Evolutionary conservation across 1,140 invertebrate species (phyloP).

Genomic region (Drosophila sp.): DNA sequence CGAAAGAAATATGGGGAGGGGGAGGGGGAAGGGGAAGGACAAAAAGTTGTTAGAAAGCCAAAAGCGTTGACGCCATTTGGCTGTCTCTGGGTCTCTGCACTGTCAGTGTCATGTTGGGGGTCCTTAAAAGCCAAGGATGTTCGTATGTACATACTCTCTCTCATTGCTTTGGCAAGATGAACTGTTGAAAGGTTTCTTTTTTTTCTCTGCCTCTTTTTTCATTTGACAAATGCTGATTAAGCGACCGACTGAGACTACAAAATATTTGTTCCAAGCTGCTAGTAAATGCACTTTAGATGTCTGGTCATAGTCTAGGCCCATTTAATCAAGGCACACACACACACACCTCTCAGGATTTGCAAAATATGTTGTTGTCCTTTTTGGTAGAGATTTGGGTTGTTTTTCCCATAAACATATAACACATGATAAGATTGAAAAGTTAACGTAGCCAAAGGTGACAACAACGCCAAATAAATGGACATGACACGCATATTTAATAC

Average conservation of each 20-base stretch:
- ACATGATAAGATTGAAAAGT: slow-evolving; percentile 56
- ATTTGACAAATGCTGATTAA: slow-evolving; percentile 68
- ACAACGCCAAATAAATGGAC: slow-evolving; percentile 67
- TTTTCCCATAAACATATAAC: slow-evolving; percentile 15
- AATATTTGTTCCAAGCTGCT: slow-evolving; percentile 34
- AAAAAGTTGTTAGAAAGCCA: slow-evolving; percentile 35
- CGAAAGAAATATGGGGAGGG: neutral
- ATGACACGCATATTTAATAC: slow-evolving; percentile 77
- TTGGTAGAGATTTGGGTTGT: slow-evolving; percentile 36
- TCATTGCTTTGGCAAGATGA: slow-evolving; percentile 6
- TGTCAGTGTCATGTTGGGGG: slow-evolving; percentile 44
- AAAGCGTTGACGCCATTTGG: slow-evolving; percentile 57
- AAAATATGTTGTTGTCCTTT: slow-evolving; percentile 43
- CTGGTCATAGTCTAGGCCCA: slow-evolving; percentile 53
- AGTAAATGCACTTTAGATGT: slow-evolving; percentile 51
- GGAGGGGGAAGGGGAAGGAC: neutral
- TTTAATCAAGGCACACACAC: slow-evolving; percentile 42
- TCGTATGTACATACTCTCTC: neutral
- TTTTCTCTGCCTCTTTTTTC: slow-evolving; percentile 23
- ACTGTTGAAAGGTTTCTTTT: slow-evolving; percentile 55
- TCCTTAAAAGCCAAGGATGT: slow-evolving; percentile 10
- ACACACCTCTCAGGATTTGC: slow-evolving; percentile 29
- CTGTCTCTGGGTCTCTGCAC: slow-evolving; percentile 33
- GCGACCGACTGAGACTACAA: slow-evolving; percentile 52
- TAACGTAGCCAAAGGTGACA: slow-evolving; percentile 68